A percentile compares a stretch with the other conserved stretches of the same genome.
phyloP scores from a whole-genome alignment of 2,888 invertebrate species.

The Netelia inedita region DNA sequence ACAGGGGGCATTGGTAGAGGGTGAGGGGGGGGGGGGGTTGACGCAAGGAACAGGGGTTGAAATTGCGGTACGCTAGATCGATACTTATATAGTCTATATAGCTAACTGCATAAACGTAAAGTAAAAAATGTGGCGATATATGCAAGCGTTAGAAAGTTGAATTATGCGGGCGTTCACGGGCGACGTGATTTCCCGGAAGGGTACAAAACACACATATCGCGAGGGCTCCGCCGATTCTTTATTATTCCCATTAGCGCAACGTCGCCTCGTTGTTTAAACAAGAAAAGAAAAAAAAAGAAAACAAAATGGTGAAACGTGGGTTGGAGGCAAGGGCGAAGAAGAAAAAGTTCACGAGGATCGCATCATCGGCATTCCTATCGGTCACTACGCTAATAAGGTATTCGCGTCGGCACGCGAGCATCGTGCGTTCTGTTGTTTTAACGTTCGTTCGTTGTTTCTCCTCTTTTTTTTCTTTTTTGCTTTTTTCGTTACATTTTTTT shows the following conservation, averaged over 20 bases:
- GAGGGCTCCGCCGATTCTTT: constrained; percentile 30
- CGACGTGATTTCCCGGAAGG: constrained; percentile 57
- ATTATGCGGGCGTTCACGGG: constrained; percentile 44
- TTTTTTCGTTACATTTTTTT: constrained; percentile 10
- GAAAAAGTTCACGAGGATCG: constrained; percentile 41
- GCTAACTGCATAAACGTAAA: constrained; percentile 4
- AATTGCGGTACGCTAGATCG: constrained; percentile 55
- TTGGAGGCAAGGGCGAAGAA: not conserved
- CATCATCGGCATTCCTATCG: constrained; percentile 65
- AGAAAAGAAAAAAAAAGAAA: not conserved
- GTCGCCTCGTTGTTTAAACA: constrained; percentile 9
- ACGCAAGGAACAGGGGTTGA: constrained; percentile 29
- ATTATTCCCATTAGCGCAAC: not conserved
- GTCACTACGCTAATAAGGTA: constrained; percentile 66
- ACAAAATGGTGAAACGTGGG: not conserved
- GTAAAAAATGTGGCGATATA: not conserved
- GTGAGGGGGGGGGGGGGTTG: constrained; percentile 16
- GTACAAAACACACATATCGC: constrained; percentile 44
- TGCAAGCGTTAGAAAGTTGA: constrained; percentile 29
- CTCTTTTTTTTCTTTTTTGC: constrained; percentile 7
- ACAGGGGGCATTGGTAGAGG: no score
- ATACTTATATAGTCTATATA: constrained; percentile 31
- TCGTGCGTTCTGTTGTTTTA: constrained; percentile 22
- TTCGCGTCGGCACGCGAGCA: constrained; percentile 56
- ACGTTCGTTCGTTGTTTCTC: constrained; percentile 29